Evolutionary conservation across 2,888 invertebrate species (phyloP).

Genomic region (Rhopalosiphum nymphaeae): DNA sequence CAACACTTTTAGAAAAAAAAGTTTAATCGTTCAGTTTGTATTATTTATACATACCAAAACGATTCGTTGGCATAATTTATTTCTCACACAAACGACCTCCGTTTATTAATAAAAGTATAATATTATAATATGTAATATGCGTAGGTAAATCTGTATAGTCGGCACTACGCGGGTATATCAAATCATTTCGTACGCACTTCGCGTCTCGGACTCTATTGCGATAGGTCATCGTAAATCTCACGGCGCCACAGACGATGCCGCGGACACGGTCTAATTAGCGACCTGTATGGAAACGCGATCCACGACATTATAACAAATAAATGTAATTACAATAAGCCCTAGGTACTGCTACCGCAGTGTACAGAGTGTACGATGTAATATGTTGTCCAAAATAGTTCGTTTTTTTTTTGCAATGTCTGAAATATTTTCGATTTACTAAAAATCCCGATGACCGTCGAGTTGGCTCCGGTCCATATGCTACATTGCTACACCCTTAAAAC

Average conservation of each 20-base stretch:
- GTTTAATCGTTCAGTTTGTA: background rate
- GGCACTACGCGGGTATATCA: background rate
- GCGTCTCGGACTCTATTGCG: background rate
- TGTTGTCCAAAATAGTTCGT: background rate
- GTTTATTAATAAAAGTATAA: background rate
- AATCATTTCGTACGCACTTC: background rate
- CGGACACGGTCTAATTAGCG: background rate
- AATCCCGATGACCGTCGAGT: background rate
- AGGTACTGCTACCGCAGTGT: background rate
- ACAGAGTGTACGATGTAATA: background rate
- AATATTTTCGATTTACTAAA: background rate
- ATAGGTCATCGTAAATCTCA: background rate
- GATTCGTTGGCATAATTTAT: background rate
- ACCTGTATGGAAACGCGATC: background rate
- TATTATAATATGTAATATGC: background rate
- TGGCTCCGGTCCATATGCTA: background rate
- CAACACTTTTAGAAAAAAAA: background rate
- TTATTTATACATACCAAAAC: background rate
- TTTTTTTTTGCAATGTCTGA: background rate
- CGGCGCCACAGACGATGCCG: background rate
- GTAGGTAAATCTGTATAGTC: background rate
- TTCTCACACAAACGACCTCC: background rate
- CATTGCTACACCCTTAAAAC: background rate
- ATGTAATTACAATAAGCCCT: background rate
- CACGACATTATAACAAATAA: background rate